Base-by-base conservation (phyloP, 2,888 invertebrate genomes). In the Prosapia bicincta region DNA sequence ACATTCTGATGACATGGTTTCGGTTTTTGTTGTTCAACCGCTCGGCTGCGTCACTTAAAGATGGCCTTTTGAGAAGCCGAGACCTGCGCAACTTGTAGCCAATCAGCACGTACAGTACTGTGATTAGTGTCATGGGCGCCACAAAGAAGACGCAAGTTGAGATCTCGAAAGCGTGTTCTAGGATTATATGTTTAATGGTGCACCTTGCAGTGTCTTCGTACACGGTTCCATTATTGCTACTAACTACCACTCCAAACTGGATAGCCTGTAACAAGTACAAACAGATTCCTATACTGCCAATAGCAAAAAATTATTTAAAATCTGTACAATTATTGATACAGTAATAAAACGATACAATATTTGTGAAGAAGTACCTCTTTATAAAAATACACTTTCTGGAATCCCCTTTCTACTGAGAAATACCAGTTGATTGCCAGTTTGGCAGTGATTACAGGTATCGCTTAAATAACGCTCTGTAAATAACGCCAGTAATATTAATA, bases 1-100 rank as follows among this genome's bases (percentile, higher is more conserved):
- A 84, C 94, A 94, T 94, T 83, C 93, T 89, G 81, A 94, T 92
- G 79, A 94, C 93, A 82, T 90, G 87, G 82, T 85, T 90, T 83
- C 88, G 90, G 78, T 79, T 80, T 66, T 79, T 78, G 24, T 77
- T 75, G 24, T 74, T 75, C 54, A 75, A 71, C 10, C 79, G 26
- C 7, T 78, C 77, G 15, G 79, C 78, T 9, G 77, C 77, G 15
- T 76, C 71, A 66, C 75, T 73, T 54, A 69, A 26, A 54, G 77
- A 75, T 1, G 80, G 79, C 54, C 79, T 70, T 72, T 80, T 80
- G 68, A 80, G 73, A 54, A 79, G 80, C 78, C 84, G 83, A 0
- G 89, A 88, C 54, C 87, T 86, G 78, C 88, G 82, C 7, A 87
- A 82, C 66, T 86, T 86, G 28, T 87, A 78, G 0, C 86, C 88